phyloP scores from a whole-genome alignment of 2,113 vertebrate genomes.

The pig (Sus scrofa) region DNA sequence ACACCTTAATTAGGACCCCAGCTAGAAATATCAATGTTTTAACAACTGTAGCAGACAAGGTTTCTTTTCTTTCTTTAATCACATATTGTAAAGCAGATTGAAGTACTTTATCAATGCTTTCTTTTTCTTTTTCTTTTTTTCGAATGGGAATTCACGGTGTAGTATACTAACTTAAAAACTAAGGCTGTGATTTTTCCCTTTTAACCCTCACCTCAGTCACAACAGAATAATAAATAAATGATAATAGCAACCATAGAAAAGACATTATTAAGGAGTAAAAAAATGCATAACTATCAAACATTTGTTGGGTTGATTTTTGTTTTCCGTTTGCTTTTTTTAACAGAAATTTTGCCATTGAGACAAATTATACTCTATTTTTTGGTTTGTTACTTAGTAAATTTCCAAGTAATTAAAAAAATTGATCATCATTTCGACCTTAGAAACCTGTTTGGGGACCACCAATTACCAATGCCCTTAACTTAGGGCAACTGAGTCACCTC shows the following conservation, averaged over 20 bases:
- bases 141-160: neutral
- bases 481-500: neutral
- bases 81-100: constrained; percentile 28
- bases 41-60: constrained; percentile 76
- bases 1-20: constrained; percentile 75
- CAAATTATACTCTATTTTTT: neutral
- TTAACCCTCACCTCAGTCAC: neutral
- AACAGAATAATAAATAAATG: neutral
- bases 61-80: constrained; percentile 82
- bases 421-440: neutral
- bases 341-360: neutral
- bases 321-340: constrained; percentile 16
- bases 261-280: neutral
- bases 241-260: neutral
- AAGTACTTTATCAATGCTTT: constrained; percentile 60
- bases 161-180: neutral
- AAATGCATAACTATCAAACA: neutral
- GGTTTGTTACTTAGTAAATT: neutral
- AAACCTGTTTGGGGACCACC: neutral
- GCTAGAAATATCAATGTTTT: constrained; percentile 74
- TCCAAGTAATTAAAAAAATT: neutral
- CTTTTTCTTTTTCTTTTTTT: constrained; percentile 48
- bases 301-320: neutral
- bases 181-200: neutral
- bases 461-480: neutral